Evolutionary conservation across 2,888 invertebrate species (phyloP).

Genomic region (Oligia latruncula): DNA sequence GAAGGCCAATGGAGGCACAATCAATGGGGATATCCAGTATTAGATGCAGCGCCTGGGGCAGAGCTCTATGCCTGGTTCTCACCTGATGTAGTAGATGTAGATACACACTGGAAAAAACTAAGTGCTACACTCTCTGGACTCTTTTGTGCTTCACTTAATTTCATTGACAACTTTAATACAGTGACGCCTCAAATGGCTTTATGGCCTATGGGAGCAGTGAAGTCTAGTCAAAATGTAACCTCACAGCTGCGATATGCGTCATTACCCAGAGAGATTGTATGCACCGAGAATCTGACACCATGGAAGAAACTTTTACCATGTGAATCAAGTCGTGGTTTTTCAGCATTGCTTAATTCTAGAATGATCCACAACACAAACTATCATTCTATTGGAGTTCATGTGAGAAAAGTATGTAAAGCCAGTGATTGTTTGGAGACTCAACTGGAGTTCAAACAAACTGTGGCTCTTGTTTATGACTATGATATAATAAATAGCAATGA

Average conservation of each 20-base stretch:
- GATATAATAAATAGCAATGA: constrained; percentile 92
- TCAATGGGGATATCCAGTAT: constrained; percentile 98
- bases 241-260: constrained; percentile 94
- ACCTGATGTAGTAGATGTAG: constrained; percentile 91
- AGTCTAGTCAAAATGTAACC: constrained; percentile 85
- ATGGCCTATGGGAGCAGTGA: constrained; percentile 92
- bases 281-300: constrained; percentile 99
- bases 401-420: constrained; percentile 94
- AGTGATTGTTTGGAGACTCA: constrained; percentile 90
- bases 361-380: constrained; percentile 98
- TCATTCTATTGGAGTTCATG: constrained; percentile 96
- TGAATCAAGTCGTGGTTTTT: constrained; percentile 96
- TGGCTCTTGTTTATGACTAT: constrained; percentile 96
- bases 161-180: constrained; percentile 96
- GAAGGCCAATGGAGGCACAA: constrained; percentile 98
- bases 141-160: constrained; percentile 98
- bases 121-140: constrained; percentile 98
- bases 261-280: constrained; percentile 98
- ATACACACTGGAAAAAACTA: constrained; percentile 96
- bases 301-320: constrained; percentile 99
- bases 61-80: constrained; percentile 98
- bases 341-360: constrained; percentile 96
- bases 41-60: constrained; percentile 97
- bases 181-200: constrained; percentile 95
- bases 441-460: constrained; percentile 95